A percentile compares a stretch with the other conserved stretches of the same genome.
Evolutionary conservation across 2,113 vertebrate genomes (phyloP).

Genomic region (Tychaedon coryphoeus): DNA sequence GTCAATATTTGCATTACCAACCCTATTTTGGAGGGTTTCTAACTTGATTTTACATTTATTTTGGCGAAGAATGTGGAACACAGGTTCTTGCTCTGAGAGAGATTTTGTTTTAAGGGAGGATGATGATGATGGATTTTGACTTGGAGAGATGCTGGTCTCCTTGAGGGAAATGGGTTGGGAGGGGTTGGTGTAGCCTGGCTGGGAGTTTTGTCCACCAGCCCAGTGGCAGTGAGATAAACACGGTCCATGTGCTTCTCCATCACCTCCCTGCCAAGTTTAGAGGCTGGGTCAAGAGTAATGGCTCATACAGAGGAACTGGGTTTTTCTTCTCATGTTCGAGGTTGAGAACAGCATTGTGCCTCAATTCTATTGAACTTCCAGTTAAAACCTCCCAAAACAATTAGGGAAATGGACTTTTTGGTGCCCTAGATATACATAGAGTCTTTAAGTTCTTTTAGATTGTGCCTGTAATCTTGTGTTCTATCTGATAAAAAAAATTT

Average conservation of each 20-base stretch:
- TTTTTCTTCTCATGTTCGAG: not conserved
- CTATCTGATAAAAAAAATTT: rapidly evolving
- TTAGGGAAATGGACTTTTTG: not conserved
- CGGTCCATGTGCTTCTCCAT: not conserved
- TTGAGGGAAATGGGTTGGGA: not conserved
- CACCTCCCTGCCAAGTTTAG: not conserved
- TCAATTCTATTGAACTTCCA: not conserved
- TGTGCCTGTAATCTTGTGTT: not conserved
- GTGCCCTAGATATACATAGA: not conserved
- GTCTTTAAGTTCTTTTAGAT: not conserved
- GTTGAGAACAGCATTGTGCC: not conserved
- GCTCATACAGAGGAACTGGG: rapidly evolving
- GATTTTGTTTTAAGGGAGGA: slow-evolving; percentile 36
- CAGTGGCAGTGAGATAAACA: rapidly evolving
- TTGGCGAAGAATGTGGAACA: slow-evolving; percentile 48
- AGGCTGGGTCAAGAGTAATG: not conserved
- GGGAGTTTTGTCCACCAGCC: not conserved
- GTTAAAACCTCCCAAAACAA: not conserved
- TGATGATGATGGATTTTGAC: slow-evolving; percentile 32
- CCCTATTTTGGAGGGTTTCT: slow-evolving; percentile 59
- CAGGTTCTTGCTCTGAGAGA: not conserved
- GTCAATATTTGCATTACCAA: slow-evolving; percentile 68
- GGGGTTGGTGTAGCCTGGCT: not conserved
- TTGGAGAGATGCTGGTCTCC: not conserved
- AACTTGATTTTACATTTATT: slow-evolving; percentile 61